phyloP scores from a whole-genome alignment of 2,113 vertebrate genomes.

The Seriola dumerili region DNA sequence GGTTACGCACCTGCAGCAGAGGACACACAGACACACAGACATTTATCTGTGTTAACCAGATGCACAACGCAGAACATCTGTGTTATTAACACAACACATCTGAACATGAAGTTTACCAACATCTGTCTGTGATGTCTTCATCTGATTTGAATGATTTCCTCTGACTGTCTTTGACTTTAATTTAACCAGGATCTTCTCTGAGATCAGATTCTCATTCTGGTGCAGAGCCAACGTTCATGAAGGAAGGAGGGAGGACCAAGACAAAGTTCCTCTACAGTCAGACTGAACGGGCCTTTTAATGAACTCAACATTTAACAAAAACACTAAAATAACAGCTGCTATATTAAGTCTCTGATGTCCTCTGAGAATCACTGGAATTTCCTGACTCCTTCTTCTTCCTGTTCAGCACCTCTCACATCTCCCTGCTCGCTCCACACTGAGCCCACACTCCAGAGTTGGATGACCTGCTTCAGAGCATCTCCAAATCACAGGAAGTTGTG shows the following conservation, averaged over 20 bases:
- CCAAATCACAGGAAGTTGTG: background rate
- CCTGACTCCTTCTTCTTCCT: background rate
- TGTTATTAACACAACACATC: too few species aligned
- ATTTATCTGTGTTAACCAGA: too few species aligned
- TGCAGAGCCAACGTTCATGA: too few species aligned
- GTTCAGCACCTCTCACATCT: background rate
- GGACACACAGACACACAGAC: background rate
- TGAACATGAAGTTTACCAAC: too few species aligned
- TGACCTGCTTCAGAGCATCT: background rate
- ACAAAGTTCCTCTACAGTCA: background rate
- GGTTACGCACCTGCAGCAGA: slow-evolving; percentile 86
- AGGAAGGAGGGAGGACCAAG: too few species aligned
- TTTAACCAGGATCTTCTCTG: background rate
- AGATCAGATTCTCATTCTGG: too few species aligned
- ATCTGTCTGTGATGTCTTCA: too few species aligned
- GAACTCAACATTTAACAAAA: background rate
- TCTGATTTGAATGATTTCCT: too few species aligned
- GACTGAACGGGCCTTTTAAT: background rate
- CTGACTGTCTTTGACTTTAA: too few species aligned
- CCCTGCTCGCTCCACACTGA: background rate
- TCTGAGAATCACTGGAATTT: background rate
- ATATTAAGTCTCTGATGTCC: background rate
- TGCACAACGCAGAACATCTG: too few species aligned
- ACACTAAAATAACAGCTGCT: background rate
- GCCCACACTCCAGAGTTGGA: background rate